phyloP scores from a whole-genome alignment of 1,140 invertebrate genomes.

The Oreohelix idahoensis region DNA sequence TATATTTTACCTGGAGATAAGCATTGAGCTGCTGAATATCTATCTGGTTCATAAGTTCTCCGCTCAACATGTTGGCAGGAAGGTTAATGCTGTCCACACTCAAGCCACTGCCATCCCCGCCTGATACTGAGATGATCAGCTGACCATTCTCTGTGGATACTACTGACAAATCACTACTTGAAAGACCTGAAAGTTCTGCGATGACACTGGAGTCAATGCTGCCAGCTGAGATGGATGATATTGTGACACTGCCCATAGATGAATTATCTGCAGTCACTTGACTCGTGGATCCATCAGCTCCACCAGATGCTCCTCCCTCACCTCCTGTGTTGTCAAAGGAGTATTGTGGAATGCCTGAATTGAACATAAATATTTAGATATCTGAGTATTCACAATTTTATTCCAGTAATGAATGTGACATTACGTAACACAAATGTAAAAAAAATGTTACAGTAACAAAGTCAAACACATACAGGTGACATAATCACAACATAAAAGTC shows the following conservation, averaged over 20 bases:
- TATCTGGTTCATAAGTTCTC: constrained; percentile 40
- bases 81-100: constrained; percentile 42
- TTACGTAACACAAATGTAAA: no score
- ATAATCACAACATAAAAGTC: no score
- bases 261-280: constrained; percentile 26
- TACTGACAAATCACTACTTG: constrained; percentile 29
- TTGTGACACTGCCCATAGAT: constrained; percentile 34
- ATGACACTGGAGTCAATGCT: constrained; percentile 38
- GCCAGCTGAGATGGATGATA: constrained; percentile 37
- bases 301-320: constrained; percentile 11
- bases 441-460: no score
- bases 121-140: constrained; percentile 39
- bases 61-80: constrained; percentile 39
- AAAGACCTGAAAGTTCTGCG: constrained; percentile 36
- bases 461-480: no score
- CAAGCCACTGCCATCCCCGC: constrained; percentile 34
- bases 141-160: constrained; percentile 42
- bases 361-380: no score
- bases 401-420: not conserved
- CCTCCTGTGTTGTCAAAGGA: constrained; percentile 21
- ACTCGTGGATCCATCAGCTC: constrained; percentile 17
- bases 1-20: constrained; percentile 26
- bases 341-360: not conserved
- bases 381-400: no score
- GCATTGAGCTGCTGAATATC: constrained; percentile 40